Evolutionary conservation across 2,888 invertebrate genomes (phyloP).

Genomic region (Euplagia quadripunctaria): DNA sequence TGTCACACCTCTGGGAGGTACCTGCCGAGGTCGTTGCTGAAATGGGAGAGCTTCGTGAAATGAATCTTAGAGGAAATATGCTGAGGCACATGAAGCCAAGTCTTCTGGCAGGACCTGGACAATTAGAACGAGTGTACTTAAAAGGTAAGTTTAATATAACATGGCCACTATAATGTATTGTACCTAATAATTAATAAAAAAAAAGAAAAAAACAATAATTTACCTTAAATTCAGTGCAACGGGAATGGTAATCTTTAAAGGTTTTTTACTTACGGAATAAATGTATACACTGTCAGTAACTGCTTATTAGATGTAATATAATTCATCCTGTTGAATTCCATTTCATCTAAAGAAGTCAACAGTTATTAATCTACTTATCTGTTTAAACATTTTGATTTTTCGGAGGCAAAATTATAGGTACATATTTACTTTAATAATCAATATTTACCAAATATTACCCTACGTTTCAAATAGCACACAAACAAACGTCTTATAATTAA

Average conservation of each 20-base stretch:
- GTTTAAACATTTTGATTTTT: too few species aligned
- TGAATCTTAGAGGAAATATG: slow-evolving; percentile 87
- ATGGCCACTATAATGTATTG: background rate
- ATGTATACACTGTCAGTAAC: too few species aligned
- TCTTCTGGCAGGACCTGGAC: slow-evolving; percentile 71
- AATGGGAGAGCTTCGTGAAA: slow-evolving; percentile 77
- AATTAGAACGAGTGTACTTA: slow-evolving; percentile 78
- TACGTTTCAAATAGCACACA: background rate
- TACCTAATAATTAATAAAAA: background rate
- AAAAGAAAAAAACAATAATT: too few species aligned
- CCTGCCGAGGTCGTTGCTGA: slow-evolving; percentile 71
- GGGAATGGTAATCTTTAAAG: too few species aligned
- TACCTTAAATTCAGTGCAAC: too few species aligned
- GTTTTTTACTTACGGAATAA: too few species aligned
- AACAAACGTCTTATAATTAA: background rate
- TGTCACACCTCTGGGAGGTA: slow-evolving; percentile 76
- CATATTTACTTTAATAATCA: too few species aligned
- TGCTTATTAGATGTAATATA: too few species aligned
- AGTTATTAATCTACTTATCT: too few species aligned
- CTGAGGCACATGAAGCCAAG: slow-evolving; percentile 78
- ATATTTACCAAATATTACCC: too few species aligned
- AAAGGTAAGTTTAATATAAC: slow-evolving; percentile 73
- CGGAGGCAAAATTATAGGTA: too few species aligned
- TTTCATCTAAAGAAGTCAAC: too few species aligned
- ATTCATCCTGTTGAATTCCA: background rate